phyloP scores from a whole-genome alignment of 2,888 invertebrate genomes.

The Standfussiana lucernea region DNA sequence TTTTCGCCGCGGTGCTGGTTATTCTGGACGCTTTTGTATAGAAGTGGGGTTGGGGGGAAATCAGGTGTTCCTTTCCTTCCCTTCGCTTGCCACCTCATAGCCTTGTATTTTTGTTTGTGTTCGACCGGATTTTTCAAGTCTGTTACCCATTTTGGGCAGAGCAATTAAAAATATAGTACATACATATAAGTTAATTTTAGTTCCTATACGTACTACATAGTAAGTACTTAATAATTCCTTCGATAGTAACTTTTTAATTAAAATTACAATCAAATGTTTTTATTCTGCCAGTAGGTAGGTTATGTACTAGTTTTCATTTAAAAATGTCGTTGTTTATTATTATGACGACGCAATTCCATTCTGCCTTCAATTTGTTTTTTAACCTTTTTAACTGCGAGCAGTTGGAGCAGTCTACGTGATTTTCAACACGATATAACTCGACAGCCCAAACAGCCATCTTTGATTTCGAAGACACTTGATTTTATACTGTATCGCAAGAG shows the following conservation, averaged over 20 bases:
- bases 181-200: too few species aligned
- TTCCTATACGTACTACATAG: neutral
- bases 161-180: neutral
- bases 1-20: slow-evolving; percentile 7
- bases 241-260: neutral
- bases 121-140: neutral
- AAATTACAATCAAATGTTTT: neutral
- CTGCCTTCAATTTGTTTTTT: slow-evolving; percentile 53
- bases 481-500: fast-evolving
- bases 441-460: slow-evolving; percentile 43
- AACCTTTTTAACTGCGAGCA: slow-evolving; percentile 46
- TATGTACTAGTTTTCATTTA: neutral
- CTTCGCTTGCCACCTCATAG: neutral
- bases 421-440: slow-evolving; percentile 63
- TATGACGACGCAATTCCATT: slow-evolving; percentile 19
- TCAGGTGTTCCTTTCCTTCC: slow-evolving; percentile 15
- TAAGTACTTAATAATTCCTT: neutral
- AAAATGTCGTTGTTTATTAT: slow-evolving; percentile 12
- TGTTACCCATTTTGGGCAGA: slow-evolving; percentile 1
- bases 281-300: neutral
- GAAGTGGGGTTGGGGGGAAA: slow-evolving; percentile 8
- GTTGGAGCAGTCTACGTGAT: slow-evolving; percentile 68
- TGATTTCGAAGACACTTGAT: slow-evolving; percentile 21
- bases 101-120: slow-evolving; percentile 44
- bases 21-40: neutral